A percentile compares a stretch with the other conserved stretches of the same genome.
phyloP scores from a whole-genome alignment of 92 coral and sea anemone species.

The Meandrina meandrites region DNA sequence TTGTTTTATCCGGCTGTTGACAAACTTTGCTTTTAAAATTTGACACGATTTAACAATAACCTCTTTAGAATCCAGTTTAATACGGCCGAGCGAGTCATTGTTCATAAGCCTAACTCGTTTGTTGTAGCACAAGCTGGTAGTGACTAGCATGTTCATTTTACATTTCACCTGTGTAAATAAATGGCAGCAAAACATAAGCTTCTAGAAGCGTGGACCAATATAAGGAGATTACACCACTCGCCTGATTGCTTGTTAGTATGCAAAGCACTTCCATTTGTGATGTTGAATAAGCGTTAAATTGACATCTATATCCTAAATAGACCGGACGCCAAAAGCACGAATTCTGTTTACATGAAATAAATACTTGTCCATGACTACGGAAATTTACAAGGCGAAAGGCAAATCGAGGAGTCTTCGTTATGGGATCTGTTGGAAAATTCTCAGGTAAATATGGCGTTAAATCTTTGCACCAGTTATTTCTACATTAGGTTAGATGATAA shows the following conservation, averaged over 20 bases:
- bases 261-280: background rate
- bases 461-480: background rate
- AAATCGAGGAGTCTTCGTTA: background rate
- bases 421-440: conserved; percentile 2
- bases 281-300: background rate
- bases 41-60: background rate
- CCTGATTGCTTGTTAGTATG: conserved; percentile 4
- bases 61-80: background rate
- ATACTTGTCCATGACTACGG: conserved; percentile 1
- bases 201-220: conserved; percentile 1
- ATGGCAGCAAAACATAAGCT: conserved; percentile 6
- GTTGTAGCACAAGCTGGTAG: background rate
- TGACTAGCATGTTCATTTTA: background rate
- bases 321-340: background rate
- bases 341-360: conserved; percentile 26
- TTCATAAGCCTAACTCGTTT: background rate
- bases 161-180: conserved; percentile 43
- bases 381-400: background rate
- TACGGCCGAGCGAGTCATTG: background rate
- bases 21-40: background rate
- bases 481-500: background rate
- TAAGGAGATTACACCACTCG: background rate
- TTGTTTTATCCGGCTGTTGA: background rate
- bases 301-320: conserved; percentile 9
- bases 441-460: background rate